Percentiles rank a stretch among this genome's conserved stretches.
phyloP scores from a whole-genome alignment of 2,797 vertebrate genomes.

The Galagoides demidoff region DNA sequence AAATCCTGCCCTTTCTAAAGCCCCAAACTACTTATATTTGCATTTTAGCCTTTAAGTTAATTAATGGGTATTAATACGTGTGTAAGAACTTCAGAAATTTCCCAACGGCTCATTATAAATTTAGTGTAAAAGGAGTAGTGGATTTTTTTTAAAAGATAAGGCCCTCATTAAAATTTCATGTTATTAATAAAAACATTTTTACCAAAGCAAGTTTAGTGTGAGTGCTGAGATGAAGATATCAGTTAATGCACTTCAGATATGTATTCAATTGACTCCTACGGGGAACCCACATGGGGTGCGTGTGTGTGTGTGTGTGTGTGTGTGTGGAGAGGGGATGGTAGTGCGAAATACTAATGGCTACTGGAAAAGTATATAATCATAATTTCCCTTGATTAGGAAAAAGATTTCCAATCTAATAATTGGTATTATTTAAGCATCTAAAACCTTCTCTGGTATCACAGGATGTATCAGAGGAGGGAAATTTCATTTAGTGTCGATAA shows the following conservation, averaged over 20 bases:
- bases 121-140: constrained; percentile 75
- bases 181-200: constrained; percentile 82
- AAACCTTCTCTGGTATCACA: background rate
- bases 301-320: background rate
- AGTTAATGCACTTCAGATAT: constrained; percentile 17
- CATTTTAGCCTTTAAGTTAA: constrained; percentile 80
- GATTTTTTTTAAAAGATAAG: constrained; percentile 54
- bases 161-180: constrained; percentile 78
- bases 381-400: constrained; percentile 57
- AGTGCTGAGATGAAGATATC: constrained; percentile 54
- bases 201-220: constrained; percentile 59
- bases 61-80: constrained; percentile 79
- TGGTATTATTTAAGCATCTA: constrained; percentile 45
- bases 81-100: constrained; percentile 78
- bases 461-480: constrained; percentile 45
- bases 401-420: constrained; percentile 5
- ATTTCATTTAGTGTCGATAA: background rate
- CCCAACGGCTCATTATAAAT: constrained; percentile 82
- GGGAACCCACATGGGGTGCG: background rate
- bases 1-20: constrained; percentile 72
- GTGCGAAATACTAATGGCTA: background rate
- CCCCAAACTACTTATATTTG: constrained; percentile 75
- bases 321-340: background rate
- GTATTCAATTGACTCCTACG: constrained; percentile 7
- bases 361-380: background rate